Evolutionary conservation across 2,797 vertebrate genomes (phyloP).

Genomic region (Hapalemur alaotrensis): DNA sequence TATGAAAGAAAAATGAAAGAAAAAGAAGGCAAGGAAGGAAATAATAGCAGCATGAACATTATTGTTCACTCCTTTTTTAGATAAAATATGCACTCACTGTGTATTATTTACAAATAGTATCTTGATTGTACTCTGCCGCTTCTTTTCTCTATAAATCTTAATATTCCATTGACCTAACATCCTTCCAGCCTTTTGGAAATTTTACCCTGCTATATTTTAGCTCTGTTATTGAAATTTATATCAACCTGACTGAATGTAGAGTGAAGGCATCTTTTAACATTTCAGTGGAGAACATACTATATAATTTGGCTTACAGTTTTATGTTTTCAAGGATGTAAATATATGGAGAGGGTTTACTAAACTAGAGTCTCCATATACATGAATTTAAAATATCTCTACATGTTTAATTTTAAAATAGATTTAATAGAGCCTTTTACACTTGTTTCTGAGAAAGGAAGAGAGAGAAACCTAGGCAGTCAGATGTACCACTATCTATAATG

Average conservation of each 20-base stretch:
- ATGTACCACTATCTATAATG: neutral
- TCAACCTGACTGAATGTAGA: neutral
- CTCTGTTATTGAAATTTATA: constrained; percentile 42
- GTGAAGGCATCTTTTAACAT: constrained; percentile 23
- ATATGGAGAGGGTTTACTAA: constrained; percentile 10
- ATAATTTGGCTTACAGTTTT: constrained; percentile 32
- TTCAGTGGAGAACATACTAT: neutral
- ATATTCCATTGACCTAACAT: neutral
- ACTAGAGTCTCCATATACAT: neutral
- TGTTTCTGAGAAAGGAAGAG: neutral
- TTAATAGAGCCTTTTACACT: neutral
- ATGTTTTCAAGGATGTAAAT: constrained; percentile 39
- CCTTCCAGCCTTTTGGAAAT: neutral
- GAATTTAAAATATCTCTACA: constrained; percentile 1
- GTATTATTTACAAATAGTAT: neutral
- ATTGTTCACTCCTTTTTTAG: neutral
- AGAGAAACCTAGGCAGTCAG: neutral
- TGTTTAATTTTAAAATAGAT: constrained; percentile 28
- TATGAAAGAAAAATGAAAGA: neutral
- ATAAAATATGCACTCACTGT: neutral
- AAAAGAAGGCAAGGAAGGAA: neutral
- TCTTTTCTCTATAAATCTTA: neutral
- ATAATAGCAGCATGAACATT: too few relatives aligned
- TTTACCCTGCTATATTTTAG: neutral
- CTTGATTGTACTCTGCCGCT: neutral